phyloP scores from a whole-genome alignment of 2,888 invertebrate genomes.

The Hylaea fasciaria region DNA sequence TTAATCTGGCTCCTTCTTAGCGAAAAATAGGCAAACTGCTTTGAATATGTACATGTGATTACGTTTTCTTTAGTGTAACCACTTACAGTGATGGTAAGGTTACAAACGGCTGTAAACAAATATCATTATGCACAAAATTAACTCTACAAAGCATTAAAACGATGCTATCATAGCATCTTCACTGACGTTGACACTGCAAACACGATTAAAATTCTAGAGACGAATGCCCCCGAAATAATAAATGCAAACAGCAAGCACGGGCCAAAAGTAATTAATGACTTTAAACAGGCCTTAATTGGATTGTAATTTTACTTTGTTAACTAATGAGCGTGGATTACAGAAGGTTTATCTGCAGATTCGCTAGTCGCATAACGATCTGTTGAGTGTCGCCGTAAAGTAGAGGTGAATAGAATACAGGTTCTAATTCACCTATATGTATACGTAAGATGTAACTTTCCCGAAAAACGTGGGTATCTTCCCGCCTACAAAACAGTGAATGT shows the following conservation, averaged over 20 bases:
- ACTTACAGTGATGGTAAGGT: no score
- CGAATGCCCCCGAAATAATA: conserved; percentile 60
- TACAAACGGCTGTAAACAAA: conserved; percentile 5
- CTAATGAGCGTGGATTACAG: conserved; percentile 50
- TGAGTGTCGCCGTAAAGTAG: conserved; percentile 1
- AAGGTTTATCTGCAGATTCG: conserved; percentile 35
- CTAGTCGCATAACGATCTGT: background rate
- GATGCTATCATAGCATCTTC: conserved; percentile 45
- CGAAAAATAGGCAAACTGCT: no score
- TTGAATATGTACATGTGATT: background rate
- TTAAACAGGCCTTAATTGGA: conserved; percentile 66
- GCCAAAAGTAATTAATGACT: conserved; percentile 68
- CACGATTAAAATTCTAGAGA: conserved; percentile 58
- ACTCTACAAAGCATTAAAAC: conserved; percentile 39
- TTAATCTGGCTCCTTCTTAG: no score
- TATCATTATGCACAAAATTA: conserved; percentile 43
- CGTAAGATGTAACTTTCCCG: conserved; percentile 8
- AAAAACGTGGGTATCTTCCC: conserved; percentile 17
- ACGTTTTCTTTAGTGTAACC: background rate
- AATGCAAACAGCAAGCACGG: conserved; percentile 62
- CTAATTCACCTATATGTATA: conserved; percentile 5
- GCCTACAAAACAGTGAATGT: conserved; percentile 56
- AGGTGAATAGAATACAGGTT: conserved; percentile 1
- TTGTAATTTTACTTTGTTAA: conserved; percentile 64
- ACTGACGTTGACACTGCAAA: conserved; percentile 53